A percentile compares a stretch with the other conserved stretches of the same genome.
Evolutionary conservation across 1,140 invertebrate species (phyloP).

Genomic region (Cherax quadricarinatus): DNA sequence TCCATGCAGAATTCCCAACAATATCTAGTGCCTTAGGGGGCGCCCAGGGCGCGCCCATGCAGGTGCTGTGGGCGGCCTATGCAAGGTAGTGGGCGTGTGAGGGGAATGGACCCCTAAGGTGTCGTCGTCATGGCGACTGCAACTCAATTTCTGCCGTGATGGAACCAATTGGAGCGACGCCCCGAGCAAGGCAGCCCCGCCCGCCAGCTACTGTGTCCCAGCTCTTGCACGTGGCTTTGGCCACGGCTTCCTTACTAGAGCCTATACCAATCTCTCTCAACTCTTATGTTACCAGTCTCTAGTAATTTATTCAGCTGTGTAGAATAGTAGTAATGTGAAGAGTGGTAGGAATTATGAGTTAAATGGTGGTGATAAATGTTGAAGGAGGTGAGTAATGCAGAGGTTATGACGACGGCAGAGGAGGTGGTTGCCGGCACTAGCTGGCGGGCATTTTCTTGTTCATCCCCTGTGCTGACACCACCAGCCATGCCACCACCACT

Average conservation of each 20-base stretch:
- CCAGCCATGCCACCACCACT: neutral
- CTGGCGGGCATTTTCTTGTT: constrained; percentile 51
- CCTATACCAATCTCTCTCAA: no score
- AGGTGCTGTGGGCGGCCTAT: constrained; percentile 30
- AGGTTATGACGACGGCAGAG: neutral
- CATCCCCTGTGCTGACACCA: constrained; percentile 33
- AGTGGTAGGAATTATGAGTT: neutral
- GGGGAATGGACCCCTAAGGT: constrained; percentile 73
- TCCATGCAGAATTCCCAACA: no score
- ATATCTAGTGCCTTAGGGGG: no score
- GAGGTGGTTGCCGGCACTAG: constrained; percentile 24
- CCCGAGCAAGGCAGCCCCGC: constrained; percentile 40
- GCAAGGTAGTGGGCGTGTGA: constrained; percentile 47
- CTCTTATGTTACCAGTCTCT: neutral
- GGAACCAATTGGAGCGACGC: constrained; percentile 74
- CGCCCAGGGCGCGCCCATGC: neutral
- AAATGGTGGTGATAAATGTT: neutral
- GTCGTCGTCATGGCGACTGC: constrained; percentile 80
- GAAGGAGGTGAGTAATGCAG: neutral
- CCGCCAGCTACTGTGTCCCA: constrained; percentile 22
- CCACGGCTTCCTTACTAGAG: neutral
- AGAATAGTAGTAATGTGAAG: neutral
- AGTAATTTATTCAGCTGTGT: no score
- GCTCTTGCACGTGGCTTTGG: constrained; percentile 24
- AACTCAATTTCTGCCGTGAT: constrained; percentile 81